Conservation (phyloP, 2,113 vertebrate genomes). For the Planiliza haematocheilus region DNA sequence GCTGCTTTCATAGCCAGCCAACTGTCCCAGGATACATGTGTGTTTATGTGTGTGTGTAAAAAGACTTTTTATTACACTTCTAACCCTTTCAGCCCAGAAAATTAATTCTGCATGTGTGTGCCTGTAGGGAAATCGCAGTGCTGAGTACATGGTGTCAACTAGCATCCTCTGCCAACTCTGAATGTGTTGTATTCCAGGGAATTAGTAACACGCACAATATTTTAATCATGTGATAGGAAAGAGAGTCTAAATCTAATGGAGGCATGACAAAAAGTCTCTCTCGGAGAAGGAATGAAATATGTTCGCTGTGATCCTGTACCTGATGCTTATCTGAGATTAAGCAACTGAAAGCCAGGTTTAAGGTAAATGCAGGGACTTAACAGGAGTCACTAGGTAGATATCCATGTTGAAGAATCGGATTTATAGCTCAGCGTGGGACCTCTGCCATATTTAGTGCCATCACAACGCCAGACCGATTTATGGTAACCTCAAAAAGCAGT, state of each 20-base stretch:
- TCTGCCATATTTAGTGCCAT: too few relatives aligned
- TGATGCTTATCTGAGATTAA: background rate
- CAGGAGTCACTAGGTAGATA: too few relatives aligned
- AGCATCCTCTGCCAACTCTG: slow-evolving; percentile 43
- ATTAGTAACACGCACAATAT: slow-evolving; percentile 11
- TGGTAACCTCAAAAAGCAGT: too few relatives aligned
- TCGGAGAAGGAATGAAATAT: background rate
- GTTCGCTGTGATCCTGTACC: too few relatives aligned
- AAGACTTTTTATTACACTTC: slow-evolving; percentile 35
- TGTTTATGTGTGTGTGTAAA: slow-evolving; percentile 21
- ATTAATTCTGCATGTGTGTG: slow-evolving; percentile 7
- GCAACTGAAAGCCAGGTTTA: background rate
- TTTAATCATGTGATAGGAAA: slow-evolving; percentile 2
- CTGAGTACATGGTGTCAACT: slow-evolving; percentile 32
- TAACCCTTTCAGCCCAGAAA: slow-evolving; percentile 34
- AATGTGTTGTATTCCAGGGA: slow-evolving; percentile 33
- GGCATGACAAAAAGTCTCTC: too few relatives aligned
- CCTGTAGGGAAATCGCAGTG: slow-evolving; percentile 49
- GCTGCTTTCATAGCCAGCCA: slow-evolving; percentile 57
- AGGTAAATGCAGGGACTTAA: background rate
- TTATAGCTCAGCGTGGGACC: too few relatives aligned
- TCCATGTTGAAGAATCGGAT: too few relatives aligned
- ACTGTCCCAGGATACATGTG: slow-evolving; percentile 37
- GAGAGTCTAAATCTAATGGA: background rate
- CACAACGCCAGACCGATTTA: too few relatives aligned